Base-by-base conservation (phyloP, 2,888 invertebrate genomes). In the Scrobipalpa costella region DNA sequence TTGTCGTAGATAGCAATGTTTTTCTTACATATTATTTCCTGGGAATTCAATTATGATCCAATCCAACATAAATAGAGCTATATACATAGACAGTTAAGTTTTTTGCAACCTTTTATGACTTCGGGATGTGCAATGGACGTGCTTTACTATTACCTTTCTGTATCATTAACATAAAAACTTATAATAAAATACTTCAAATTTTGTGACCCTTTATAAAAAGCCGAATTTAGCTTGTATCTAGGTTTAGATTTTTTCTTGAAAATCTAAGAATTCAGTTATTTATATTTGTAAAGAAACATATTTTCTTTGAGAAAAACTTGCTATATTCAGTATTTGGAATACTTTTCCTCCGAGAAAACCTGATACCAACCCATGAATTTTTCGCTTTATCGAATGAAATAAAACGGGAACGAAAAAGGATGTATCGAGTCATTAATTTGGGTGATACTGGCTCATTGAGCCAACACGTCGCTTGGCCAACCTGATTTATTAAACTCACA, bases 31-130 rank as follows among this genome's bases (percentile, higher is more conserved):
- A 69, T 70, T 70, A 68, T 63, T 67, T 69, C 63, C 67, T 63
- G 66, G 61, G 70, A 73, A 76, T 72, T 71, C 73, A 75, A 76
- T 74, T 73, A 76, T 70, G 27, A 27, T 59, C 65, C 63, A 58
- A 68, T 71, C 68, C 68, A 66, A 72, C 70, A 71, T 64, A 66
- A 63, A 17, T 44, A 57, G 64, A 60, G 66, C 66, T 27, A 27
- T 27, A 27, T 27, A 27, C 27, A 27, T 27, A 27, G 27, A 27
- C 5, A 27, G 27, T 27, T 27, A 27, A 27, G 27, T 5, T 66
- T 66, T 62, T 61, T 60, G 63, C 60, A 27, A 62, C 57, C 60
- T 40, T 47, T 60, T 13, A 52, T 49, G 44, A 44, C n/a, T n/a
- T 44, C 5, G n/a, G 44, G n/a, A 0, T 44, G 44, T 5, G n/a